Evolutionary conservation across 2,113 vertebrate genomes (phyloP).

Genomic region (Onychorhynchus coronatus): DNA sequence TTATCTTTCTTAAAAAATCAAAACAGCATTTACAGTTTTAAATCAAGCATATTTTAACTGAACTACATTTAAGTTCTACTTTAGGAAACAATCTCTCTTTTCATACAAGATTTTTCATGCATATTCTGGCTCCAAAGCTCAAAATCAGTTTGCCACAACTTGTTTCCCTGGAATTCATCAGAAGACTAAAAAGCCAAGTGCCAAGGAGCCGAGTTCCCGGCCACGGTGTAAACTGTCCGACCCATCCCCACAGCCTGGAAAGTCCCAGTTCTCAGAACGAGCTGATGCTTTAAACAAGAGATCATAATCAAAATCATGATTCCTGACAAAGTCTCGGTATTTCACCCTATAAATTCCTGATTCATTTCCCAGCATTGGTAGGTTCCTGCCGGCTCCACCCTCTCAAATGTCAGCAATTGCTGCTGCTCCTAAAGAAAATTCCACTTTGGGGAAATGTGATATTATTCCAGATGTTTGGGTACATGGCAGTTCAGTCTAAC

Average conservation of each 20-base stretch:
- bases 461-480: constrained; percentile 67
- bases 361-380: constrained; percentile 31
- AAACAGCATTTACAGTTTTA: constrained; percentile 52
- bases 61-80: constrained; percentile 56
- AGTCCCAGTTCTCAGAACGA: background rate
- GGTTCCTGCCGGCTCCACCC: background rate
- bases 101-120: constrained; percentile 56
- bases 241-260: background rate
- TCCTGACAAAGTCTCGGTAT: background rate
- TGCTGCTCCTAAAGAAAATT: constrained; percentile 51
- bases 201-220: background rate
- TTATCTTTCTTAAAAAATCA: constrained; percentile 54
- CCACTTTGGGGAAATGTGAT: constrained; percentile 39
- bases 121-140: constrained; percentile 44
- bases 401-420: constrained; percentile 15
- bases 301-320: background rate
- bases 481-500: background rate
- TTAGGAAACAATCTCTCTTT: constrained; percentile 38
- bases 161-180: constrained; percentile 62
- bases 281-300: background rate
- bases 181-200: constrained; percentile 25
- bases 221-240: background rate
- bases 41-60: constrained; percentile 52
- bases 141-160: constrained; percentile 62
- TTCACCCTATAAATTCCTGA: constrained; percentile 14